These are phyloP conservation scores for Aphelinus atriplicis DNA, from an alignment of 1,140 invertebrate genomes.

Conservation along the genomic window DNA sequence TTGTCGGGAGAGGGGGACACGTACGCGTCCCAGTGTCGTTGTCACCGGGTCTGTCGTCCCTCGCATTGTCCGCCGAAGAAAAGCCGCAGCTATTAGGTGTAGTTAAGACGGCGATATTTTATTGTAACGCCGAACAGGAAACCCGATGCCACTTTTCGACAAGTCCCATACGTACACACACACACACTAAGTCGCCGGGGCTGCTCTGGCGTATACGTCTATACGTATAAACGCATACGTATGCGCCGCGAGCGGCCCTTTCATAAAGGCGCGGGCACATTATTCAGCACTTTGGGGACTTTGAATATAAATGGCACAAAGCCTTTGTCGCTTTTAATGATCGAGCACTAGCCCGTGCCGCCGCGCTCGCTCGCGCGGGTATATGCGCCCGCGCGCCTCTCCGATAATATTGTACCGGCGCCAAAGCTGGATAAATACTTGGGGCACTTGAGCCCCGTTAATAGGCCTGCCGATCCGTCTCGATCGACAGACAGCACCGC, in stretches of 20 bases:
- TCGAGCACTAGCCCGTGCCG: background rate
- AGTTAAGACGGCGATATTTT: slow-evolving; percentile 33
- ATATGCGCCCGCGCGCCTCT: background rate
- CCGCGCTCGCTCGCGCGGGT: background rate
- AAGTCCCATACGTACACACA: background rate
- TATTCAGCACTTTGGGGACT: slow-evolving; percentile 39
- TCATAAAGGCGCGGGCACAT: slow-evolving; percentile 26
- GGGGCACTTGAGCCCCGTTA: no score
- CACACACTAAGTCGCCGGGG: background rate
- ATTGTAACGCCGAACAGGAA: slow-evolving; percentile 34
- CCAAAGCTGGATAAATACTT: background rate
- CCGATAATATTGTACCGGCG: slow-evolving; percentile 1
- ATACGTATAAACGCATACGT: no score
- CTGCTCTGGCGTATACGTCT: no score
- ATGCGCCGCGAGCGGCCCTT: slow-evolving; percentile 2
- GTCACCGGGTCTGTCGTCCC: background rate
- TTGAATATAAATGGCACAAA: slow-evolving; percentile 40
- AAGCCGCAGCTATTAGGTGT: slow-evolving; percentile 23
- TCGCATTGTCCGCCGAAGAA: slow-evolving; percentile 14
- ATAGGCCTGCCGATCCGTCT: no score
- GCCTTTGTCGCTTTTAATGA: slow-evolving; percentile 35
- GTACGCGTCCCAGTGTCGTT: background rate
- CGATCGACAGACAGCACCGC: no score
- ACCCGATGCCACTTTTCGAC: slow-evolving; percentile 37
- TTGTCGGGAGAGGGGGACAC: slow-evolving; percentile 4